Conservation (phyloP, 2,797 vertebrate species). For the Yasuhikotakia modesta region DNA sequence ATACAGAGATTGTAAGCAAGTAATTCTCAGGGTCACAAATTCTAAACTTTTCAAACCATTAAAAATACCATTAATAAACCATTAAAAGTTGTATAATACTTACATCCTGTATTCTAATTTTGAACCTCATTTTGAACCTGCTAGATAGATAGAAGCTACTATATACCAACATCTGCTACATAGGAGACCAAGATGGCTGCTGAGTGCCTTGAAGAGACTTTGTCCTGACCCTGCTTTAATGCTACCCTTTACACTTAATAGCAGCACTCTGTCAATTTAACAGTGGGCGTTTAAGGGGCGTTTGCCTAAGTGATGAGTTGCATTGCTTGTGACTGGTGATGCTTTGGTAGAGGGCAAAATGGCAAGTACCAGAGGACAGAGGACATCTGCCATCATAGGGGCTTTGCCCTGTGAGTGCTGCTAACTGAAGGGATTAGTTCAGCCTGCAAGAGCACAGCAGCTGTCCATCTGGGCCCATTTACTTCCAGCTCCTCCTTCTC, state of each 20-base stretch:
- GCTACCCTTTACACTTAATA: constrained; percentile 29
- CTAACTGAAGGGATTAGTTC: constrained; percentile 61
- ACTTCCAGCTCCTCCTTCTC: constrained; percentile 38
- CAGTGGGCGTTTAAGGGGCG: background rate
- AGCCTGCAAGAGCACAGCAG: constrained; percentile 56
- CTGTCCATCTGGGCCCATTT: constrained; percentile 65
- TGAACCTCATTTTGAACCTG: no score
- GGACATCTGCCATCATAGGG: constrained; percentile 52
- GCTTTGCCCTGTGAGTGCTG: constrained; percentile 37
- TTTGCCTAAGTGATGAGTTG: constrained; percentile 30
- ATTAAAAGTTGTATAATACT: no score
- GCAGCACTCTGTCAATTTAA: constrained; percentile 39
- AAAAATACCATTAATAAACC: no score
- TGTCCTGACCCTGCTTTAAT: constrained; percentile 26
- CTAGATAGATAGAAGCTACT: no score
- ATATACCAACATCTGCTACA: background rate
- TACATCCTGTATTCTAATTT: no score
- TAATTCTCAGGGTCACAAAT: no score
- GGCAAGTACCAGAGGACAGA: constrained; percentile 38
- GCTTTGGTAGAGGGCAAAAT: constrained; percentile 53
- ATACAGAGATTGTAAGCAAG: no score
- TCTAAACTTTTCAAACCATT: no score
- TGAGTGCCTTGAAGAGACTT: background rate
- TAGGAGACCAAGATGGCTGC: background rate
- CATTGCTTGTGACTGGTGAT: constrained; percentile 45